A percentile compares a stretch with the other conserved stretches of the same genome.
Evolutionary conservation across 2,113 vertebrate genomes (phyloP).

Genomic region (Pseudonaja textilis): DNA sequence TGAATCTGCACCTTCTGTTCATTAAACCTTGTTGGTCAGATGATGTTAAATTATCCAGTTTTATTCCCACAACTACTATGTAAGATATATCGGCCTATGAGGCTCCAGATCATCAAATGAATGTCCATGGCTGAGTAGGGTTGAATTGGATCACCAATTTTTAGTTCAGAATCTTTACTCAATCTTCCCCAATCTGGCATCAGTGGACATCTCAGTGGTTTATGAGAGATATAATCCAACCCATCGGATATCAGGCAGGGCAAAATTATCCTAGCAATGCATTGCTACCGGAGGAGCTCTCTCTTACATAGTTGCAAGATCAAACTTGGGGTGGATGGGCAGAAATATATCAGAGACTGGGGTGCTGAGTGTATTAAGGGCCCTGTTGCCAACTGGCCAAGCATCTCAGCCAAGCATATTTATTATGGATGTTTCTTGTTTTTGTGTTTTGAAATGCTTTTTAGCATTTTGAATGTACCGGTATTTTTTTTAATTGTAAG

Average conservation of each 20-base stretch:
- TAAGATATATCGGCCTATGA: not conserved
- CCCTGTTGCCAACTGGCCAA: not conserved
- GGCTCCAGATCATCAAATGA: not conserved
- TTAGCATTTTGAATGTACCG: not conserved
- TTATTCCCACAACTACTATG: not conserved
- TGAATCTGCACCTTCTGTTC: not conserved
- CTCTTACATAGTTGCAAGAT: not conserved
- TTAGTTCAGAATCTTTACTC: not conserved
- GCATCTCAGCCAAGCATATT: not conserved
- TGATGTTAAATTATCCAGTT: not conserved
- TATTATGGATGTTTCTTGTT: not conserved
- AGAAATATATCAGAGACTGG: not conserved
- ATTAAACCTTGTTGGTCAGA: not conserved
- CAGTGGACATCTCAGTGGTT: not conserved
- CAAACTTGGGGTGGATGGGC: not conserved
- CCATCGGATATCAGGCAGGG: not conserved
- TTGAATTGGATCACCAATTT: not conserved
- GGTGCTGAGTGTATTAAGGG: not conserved
- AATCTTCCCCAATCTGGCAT: not conserved
- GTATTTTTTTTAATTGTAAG: not conserved
- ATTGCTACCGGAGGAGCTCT: not conserved
- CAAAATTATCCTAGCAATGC: not conserved
- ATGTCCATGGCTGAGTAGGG: not conserved
- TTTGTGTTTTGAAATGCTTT: not conserved
- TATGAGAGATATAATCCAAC: not conserved